Conservation (phyloP, 2,888 invertebrate genomes). For the Lordiphosa fenestrarum region DNA sequence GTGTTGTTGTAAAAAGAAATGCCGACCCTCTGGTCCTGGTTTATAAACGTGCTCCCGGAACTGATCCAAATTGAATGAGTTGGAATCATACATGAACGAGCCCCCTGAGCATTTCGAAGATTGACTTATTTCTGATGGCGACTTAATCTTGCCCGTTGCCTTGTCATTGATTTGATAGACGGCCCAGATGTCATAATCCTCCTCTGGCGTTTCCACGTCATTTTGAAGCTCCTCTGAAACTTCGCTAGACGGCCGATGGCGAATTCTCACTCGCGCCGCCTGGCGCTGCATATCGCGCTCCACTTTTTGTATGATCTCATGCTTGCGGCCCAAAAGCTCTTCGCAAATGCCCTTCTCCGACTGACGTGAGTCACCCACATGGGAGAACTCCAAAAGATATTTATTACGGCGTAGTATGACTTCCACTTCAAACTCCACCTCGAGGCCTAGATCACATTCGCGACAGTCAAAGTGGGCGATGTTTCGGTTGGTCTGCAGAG, state of each 20-base stretch:
- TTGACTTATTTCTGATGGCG: background rate
- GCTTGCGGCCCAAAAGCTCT: conserved; percentile 46
- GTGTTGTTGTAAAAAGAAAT: conserved; percentile 36
- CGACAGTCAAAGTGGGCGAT: conserved; percentile 58
- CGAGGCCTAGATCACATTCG: conserved; percentile 54
- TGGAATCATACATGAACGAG: conserved; percentile 52
- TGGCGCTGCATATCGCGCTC: background rate
- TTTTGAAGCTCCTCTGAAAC: conserved; percentile 6
- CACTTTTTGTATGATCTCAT: conserved; percentile 38
- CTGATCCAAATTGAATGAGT: conserved; percentile 51
- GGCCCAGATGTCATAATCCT: conserved; percentile 53
- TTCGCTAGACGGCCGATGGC: background rate
- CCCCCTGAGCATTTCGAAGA: background rate
- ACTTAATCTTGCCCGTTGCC: too few species aligned
- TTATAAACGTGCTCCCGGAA: conserved; percentile 51
- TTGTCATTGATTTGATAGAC: conserved; percentile 16
- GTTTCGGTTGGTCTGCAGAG: conserved; percentile 47
- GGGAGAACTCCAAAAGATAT: conserved; percentile 52
- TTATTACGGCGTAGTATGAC: conserved; percentile 69
- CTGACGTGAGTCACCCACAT: conserved; percentile 37
- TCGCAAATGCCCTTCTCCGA: conserved; percentile 48
- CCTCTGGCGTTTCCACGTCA: conserved; percentile 29
- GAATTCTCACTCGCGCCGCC: conserved; percentile 14
- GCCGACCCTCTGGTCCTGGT: conserved; percentile 64
- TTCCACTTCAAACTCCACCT: conserved; percentile 65